Evolutionary conservation across 2,797 vertebrate genomes (phyloP).

Genomic region (Nasua narica): DNA sequence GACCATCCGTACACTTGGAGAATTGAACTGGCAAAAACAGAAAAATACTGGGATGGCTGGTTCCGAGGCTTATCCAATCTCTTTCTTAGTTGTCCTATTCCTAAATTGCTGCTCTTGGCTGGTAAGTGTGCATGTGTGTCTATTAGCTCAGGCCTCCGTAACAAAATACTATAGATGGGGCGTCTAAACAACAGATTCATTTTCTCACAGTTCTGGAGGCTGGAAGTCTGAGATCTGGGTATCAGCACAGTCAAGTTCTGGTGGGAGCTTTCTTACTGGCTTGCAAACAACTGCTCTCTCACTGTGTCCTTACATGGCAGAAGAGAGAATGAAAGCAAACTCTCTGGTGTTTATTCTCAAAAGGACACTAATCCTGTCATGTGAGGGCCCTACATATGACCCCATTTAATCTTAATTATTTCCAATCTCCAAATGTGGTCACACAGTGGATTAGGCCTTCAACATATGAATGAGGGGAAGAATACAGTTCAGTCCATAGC

Average conservation of each 20-base stretch:
- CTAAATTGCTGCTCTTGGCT: conserved; percentile 96
- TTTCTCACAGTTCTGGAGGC: conserved; percentile 11
- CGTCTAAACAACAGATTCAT: conserved; percentile 30
- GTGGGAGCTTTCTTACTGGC: not conserved
- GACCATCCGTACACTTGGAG: conserved; percentile 95
- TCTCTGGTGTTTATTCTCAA: conserved; percentile 26
- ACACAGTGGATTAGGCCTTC: not conserved
- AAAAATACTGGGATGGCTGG: conserved; percentile 99
- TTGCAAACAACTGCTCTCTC: not conserved
- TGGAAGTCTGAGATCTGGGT: not conserved
- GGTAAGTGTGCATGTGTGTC: conserved; percentile 83
- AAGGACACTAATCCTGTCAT: not conserved
- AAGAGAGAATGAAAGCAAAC: not conserved
- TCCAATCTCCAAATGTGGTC: not conserved
- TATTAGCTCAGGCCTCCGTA: not conserved
- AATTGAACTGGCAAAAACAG: conserved; percentile 97
- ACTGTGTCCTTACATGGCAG: not conserved
- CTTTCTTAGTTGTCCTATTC: conserved; percentile 93
- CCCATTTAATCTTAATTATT: not conserved
- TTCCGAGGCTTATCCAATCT: conserved; percentile 96
- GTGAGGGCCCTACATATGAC: not conserved
- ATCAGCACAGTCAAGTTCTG: not conserved
- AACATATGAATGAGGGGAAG: not conserved
- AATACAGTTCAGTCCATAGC: not conserved
- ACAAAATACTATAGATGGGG: not conserved